Percentiles rank a stretch among this genome's conserved stretches.
Evolutionary conservation across 2,113 vertebrate genomes (phyloP).

Genomic region (Paradoxurus hermaphroditus): DNA sequence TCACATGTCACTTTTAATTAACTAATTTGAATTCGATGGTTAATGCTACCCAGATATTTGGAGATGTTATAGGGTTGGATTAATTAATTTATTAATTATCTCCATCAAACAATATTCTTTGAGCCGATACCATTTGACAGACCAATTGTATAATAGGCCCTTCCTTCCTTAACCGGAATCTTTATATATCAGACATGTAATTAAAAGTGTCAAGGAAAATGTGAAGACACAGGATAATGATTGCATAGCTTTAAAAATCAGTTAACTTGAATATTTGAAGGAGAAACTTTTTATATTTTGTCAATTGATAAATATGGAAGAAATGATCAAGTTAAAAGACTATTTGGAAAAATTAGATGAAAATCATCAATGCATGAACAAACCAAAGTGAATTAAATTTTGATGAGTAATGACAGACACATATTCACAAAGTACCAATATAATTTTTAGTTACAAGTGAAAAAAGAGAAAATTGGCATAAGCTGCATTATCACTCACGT

Average conservation of each 20-base stretch:
- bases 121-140: neutral
- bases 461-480: neutral
- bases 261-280: neutral
- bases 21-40: neutral
- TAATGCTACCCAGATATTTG: neutral
- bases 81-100: neutral
- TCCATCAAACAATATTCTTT: neutral
- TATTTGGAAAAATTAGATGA: neutral
- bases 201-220: neutral
- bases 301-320: neutral
- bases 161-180: neutral
- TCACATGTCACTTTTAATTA: neutral
- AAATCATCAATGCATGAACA: neutral
- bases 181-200: neutral
- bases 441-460: neutral
- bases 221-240: neutral
- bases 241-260: neutral
- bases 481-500: neutral
- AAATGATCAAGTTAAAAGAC: neutral
- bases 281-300: neutral
- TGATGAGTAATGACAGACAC: neutral
- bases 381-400: neutral
- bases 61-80: neutral
- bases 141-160: neutral
- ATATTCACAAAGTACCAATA: neutral